These are phyloP conservation scores for Chironex yamaguchii DNA, from an alignment of 30 jellyfish, hydroid and myxozoan genomes.

Conservation along the genomic window DNA sequence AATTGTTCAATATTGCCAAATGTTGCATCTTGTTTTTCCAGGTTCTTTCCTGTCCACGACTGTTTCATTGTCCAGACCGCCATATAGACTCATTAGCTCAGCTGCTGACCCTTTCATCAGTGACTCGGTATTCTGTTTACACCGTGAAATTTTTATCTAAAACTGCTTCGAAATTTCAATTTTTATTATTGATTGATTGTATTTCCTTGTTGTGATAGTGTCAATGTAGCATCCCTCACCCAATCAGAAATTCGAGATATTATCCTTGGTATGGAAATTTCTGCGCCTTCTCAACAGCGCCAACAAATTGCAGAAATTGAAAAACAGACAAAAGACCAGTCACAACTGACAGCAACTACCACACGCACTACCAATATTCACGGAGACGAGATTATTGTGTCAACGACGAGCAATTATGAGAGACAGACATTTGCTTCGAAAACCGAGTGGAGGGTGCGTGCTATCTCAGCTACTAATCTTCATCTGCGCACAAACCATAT, in stretches of 20 bases:
- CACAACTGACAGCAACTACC: slow-evolving; percentile 99
- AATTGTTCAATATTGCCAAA: too few relatives aligned
- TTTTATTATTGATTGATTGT: not conserved
- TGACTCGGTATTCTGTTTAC: too few relatives aligned
- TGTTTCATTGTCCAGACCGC: too few relatives aligned
- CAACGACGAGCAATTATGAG: slow-evolving; percentile 98
- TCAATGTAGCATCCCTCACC: slow-evolving; percentile 98
- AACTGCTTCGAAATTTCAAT: too few relatives aligned
- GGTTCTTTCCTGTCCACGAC: too few relatives aligned
- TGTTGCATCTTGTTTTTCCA: too few relatives aligned
- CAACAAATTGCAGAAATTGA: slow-evolving; percentile 99
- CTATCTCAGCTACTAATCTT: slow-evolving; percentile 98
- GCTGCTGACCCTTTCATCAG: too few relatives aligned
- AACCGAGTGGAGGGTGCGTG: slow-evolving; percentile 99
- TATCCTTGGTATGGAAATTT: slow-evolving; percentile 99
- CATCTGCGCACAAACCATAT: slow-evolving; percentile 98
- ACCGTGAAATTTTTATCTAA: too few relatives aligned
- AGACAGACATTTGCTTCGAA: slow-evolving; percentile 97
- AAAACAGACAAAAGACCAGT: slow-evolving; percentile 97
- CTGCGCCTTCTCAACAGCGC: slow-evolving; percentile 99
- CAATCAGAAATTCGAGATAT: slow-evolving; percentile 99
- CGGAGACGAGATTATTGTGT: slow-evolving; percentile 99
- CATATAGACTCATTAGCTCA: too few relatives aligned
- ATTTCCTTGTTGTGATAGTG: slow-evolving; percentile 66
- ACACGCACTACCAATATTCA: slow-evolving; percentile 98